These are phyloP conservation scores for Fregetta grallaria DNA, from an alignment of 2,113 vertebrate genomes.

Conservation along the genomic window DNA sequence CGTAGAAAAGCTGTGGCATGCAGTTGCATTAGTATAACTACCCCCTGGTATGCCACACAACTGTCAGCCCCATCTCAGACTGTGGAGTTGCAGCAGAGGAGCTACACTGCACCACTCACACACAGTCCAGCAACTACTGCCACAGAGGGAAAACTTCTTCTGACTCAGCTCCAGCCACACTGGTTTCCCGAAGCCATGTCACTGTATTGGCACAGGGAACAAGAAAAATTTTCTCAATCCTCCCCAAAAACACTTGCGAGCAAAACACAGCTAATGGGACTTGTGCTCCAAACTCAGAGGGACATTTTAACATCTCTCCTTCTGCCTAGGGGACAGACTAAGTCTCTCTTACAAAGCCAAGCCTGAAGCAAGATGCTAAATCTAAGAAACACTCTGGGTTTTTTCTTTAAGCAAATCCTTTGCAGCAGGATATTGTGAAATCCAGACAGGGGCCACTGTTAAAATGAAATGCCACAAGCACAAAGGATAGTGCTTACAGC, in stretches of 20 bases:
- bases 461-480: background rate
- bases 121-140: background rate
- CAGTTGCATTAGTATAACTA: background rate
- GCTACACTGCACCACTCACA: accelerated
- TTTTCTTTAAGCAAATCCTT: background rate
- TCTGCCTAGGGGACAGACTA: background rate
- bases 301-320: background rate
- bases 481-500: background rate
- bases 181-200: background rate
- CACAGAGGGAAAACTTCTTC: background rate
- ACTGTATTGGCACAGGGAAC: background rate
- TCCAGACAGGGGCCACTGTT: background rate
- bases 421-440: constrained; percentile 15
- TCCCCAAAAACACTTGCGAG: background rate
- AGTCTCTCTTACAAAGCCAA: background rate
- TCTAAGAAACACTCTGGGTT: background rate
- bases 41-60: background rate
- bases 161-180: background rate
- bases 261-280: background rate
- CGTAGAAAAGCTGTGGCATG: background rate
- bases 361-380: background rate
- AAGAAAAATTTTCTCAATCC: background rate
- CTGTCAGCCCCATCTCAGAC: background rate
- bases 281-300: background rate
- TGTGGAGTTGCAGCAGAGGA: background rate